Base-by-base conservation (phyloP, 2,888 invertebrate genomes). In the Pteria penguin region DNA sequence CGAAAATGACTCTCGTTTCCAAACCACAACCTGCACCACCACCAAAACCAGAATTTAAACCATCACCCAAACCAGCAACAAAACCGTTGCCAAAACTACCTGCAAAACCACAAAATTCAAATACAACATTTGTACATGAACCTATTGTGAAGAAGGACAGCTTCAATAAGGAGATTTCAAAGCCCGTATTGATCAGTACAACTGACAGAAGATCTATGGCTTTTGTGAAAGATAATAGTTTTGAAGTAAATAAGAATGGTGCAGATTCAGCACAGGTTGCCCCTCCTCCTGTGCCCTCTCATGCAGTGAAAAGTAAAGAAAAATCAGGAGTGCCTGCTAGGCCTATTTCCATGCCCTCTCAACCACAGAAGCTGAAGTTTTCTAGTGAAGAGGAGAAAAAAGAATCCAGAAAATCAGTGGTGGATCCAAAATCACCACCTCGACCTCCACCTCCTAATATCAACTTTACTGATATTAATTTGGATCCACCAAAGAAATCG, bases 141-240 rank as follows among this genome's bases (percentile, higher is more conserved):
- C 75, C 70, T 45, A 77, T 86, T 26, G 80, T 85, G 5, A 87
- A 85, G 68, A 82, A 86, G 67, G 81, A 87, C 22, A 86, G 87
- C 22, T 78, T 88, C 27, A 82, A 83, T 4, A 82, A 86, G 32
- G 86, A 88, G 66, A 89, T 89, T 26, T 89, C 89, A 2, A 84
- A 79, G 26, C 89, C 89, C 29, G 84, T 89, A 3, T 76, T 89
- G 29, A 84, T 87, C 3, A 88, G 89, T 75, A 89, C 88, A 31
- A 89, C 89, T 22, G 88, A 88, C 75, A 78, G 89, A 27, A 80
- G 86, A 66, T 88, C 89, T 14, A 82, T 86, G 61, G 87, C 86
- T 60, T 82, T 88, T 62, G 83, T 82, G 0, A 79, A 79, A 31
- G 72, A 79, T 2, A 79, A 82, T 4, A 79, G 73, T 71, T 36